Conservation (phyloP, 2,888 invertebrate genomes). For the Campoletis raptor region DNA sequence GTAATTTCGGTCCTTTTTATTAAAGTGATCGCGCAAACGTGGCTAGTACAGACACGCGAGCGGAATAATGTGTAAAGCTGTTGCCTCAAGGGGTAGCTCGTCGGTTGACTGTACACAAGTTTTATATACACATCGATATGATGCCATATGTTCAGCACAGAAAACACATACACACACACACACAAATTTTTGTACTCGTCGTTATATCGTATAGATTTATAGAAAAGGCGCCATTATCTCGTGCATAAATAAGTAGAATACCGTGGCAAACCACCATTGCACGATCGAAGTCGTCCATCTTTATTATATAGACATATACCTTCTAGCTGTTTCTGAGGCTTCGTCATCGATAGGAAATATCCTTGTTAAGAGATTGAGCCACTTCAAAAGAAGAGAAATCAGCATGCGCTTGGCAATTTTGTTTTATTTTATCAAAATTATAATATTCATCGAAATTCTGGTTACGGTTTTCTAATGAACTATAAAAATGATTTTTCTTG, state of each 20-base stretch:
- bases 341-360: neutral
- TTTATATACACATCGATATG: neutral
- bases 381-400: too few species aligned
- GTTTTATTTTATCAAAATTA: too few species aligned
- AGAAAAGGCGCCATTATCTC: conserved; percentile 36
- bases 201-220: conserved; percentile 41
- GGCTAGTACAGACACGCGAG: conserved; percentile 11
- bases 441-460: too few species aligned
- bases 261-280: conserved; percentile 64
- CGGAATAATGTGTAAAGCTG: conserved; percentile 53
- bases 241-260: conserved; percentile 75
- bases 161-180: conserved; percentile 17
- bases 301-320: neutral
- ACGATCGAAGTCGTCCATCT: conserved; percentile 66
- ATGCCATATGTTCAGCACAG: neutral
- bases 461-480: too few species aligned
- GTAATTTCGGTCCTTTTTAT: conserved; percentile 50
- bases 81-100: conserved; percentile 41
- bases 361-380: neutral
- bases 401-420: too few species aligned
- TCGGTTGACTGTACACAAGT: conserved; percentile 25
- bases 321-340: neutral
- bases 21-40: conserved; percentile 28
- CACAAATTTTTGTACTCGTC: neutral
- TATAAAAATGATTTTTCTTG: too few species aligned